Base-by-base conservation (phyloP, 2,797 vertebrate genomes). In the Onychomys leucogaster region DNA sequence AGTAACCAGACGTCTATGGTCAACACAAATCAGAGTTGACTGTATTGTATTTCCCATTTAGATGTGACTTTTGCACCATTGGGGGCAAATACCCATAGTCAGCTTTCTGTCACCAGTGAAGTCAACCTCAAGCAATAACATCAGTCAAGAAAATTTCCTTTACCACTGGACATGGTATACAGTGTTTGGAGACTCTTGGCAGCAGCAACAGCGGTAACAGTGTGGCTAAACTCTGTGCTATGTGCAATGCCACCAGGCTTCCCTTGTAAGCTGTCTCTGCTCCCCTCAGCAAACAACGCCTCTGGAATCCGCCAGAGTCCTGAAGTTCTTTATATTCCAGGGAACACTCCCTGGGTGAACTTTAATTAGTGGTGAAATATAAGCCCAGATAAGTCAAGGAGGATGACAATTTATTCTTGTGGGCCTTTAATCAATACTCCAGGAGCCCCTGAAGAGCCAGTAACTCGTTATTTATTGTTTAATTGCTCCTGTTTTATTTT, bases 361-460 rank as follows among this genome's bases (percentile, higher is more conserved):
- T 97, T 96, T 96, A 97, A 97, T 98, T 98, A 95, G 93, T 82
- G 92, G 41, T 95, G 91, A 98, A 97, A 97, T 96, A 94, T 52
- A 98, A 98, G 80, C 81, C 87, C 88, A 29, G 71, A 49, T 91
- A 97, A 96, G 43, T 93, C 97, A 96, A 94, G 94, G 75, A 89
- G 57, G 43, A 94, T 67, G 92, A 96, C 75, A 25, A 78, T 97
- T 97, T 93, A 95, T 95, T 96, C 96, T 97, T 86, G 67, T 6
- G 94, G 96, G 96, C 96, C 61, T 94, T 71, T 82, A 69, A 96
- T 97, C 91, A 59, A 92, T 95, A 94, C 80, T 95, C 65, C 55
- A 41, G 41, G 63, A 94, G 0, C 83, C 97, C 90, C 76, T 2
- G 0, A 87, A 91, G 43, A 98, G 81, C 29, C 93, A 91, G 63